Conservation (phyloP, 2,113 vertebrate genomes). For the Pardalotus punctatus region DNA sequence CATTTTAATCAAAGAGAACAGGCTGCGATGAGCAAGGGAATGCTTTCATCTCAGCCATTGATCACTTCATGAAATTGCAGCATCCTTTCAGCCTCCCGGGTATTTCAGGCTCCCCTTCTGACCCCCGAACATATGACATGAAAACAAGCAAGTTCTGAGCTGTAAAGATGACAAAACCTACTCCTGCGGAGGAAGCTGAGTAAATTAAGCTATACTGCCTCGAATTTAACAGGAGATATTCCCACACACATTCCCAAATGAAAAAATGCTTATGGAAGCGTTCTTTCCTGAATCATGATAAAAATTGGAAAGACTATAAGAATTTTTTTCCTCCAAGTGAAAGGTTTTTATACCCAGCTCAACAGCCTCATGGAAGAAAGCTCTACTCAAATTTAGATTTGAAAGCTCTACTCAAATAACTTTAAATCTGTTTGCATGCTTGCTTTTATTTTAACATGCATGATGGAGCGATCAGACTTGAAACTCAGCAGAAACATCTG, state of each 20-base stretch:
- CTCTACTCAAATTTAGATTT: neutral
- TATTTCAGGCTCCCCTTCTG: neutral
- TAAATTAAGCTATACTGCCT: neutral
- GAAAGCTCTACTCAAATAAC: neutral
- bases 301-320: neutral
- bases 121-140: neutral
- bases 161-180: neutral
- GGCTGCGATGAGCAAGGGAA: neutral
- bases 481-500: neutral
- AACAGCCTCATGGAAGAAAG: neutral
- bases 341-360: neutral
- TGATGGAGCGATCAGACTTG: neutral
- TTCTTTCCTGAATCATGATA: neutral
- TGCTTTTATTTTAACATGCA: neutral
- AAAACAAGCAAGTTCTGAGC: neutral
- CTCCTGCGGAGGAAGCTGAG: neutral
- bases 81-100: neutral
- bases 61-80: neutral
- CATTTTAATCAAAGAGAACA: neutral
- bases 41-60: neutral
- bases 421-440: neutral
- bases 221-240: neutral
- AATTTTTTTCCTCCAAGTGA: neutral
- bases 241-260: accelerated
- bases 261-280: neutral